Percentiles rank a stretch among this genome's conserved stretches.
Conservation (phyloP, 2,888 invertebrate genomes). For the Philaethria dido region DNA sequence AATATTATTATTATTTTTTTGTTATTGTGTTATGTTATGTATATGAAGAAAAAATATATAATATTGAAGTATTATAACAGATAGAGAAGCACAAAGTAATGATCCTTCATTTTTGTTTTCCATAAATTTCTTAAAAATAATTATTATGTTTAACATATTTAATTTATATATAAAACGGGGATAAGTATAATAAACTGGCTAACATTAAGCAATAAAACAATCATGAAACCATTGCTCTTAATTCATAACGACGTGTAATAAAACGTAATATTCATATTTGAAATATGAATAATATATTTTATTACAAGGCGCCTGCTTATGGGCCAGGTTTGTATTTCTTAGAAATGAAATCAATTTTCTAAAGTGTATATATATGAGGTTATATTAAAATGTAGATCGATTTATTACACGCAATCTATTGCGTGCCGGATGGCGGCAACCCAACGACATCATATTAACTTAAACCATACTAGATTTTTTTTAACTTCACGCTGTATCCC, state of each 20-base stretch:
- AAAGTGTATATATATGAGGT: background rate
- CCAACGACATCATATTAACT: background rate
- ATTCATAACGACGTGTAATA: constrained; percentile 18
- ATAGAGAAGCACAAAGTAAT: too few species aligned
- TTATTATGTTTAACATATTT: background rate
- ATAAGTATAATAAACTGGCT: background rate
- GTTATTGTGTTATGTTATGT: too few species aligned
- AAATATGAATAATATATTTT: constrained; percentile 22
- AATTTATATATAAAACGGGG: background rate
- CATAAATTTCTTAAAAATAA: too few species aligned
- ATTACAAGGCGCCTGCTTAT: constrained; percentile 9
- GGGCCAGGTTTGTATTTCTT: constrained; percentile 1
- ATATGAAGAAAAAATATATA: too few species aligned
- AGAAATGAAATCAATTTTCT: constrained; percentile 8
- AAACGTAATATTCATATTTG: constrained; percentile 13
- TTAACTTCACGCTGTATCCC: too few species aligned
- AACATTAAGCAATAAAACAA: constrained; percentile 13
- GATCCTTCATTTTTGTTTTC: too few species aligned
- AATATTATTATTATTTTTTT: too few species aligned
- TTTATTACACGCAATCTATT: background rate
- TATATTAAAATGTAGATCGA: background rate
- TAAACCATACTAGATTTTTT: background rate
- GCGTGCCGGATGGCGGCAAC: background rate
- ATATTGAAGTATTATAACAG: too few species aligned
- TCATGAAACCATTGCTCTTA: constrained; percentile 19